These are phyloP conservation scores for Pleuronectes platessa DNA, from an alignment of 2,113 vertebrate genomes.

Conservation along the genomic window DNA sequence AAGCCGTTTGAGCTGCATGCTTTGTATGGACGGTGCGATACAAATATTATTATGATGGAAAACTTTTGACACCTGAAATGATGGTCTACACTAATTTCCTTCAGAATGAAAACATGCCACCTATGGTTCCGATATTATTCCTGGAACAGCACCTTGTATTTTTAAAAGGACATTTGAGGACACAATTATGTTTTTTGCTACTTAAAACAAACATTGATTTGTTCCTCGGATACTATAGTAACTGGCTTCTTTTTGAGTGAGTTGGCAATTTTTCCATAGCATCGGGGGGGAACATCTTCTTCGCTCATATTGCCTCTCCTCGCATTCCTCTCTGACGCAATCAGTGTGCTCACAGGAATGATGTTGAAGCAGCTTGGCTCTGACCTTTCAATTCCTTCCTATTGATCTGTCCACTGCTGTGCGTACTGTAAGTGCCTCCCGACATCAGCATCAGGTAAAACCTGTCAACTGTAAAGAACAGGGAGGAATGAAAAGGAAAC, in stretches of 20 bases:
- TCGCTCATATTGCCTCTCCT: constrained; percentile 10
- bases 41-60: too few relatives aligned
- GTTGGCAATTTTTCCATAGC: neutral
- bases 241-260: too few relatives aligned
- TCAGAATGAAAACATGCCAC: neutral
- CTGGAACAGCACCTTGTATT: neutral
- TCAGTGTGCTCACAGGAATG: constrained; percentile 41
- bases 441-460: constrained; percentile 25
- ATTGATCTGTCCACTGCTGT: constrained; percentile 47
- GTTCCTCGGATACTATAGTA: too few relatives aligned
- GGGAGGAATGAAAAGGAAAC: neutral
- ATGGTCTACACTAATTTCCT: neutral
- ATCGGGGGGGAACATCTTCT: neutral
- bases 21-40: too few relatives aligned
- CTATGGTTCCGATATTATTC: too few relatives aligned
- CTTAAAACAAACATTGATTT: neutral
- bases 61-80: neutral
- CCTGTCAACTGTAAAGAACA: constrained; percentile 6
- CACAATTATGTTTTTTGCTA: too few relatives aligned
- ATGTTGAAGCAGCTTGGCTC: constrained; percentile 28
- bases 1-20: too few relatives aligned
- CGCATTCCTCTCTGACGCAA: constrained; percentile 8
- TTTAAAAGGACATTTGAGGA: too few relatives aligned
- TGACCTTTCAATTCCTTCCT: constrained; percentile 49
- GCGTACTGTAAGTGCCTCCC: constrained; percentile 23